Percentiles rank a stretch among this genome's conserved stretches.
phyloP scores from a whole-genome alignment of 2,113 vertebrate genomes.

The Cygnus buccinator region DNA sequence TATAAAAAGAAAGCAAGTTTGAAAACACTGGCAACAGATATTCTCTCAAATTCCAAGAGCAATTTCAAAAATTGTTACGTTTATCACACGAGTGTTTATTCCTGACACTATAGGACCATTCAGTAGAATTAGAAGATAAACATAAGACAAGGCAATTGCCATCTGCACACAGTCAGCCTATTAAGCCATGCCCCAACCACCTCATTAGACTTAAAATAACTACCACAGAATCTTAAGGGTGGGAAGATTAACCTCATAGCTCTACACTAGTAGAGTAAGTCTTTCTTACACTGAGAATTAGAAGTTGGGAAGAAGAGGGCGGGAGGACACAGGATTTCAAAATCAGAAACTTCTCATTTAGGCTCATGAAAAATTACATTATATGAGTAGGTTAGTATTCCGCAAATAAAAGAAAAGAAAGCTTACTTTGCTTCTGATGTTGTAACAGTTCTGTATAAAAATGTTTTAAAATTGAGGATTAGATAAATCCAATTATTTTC shows the following conservation, averaged over 20 bases:
- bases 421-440: not conserved
- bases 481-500: constrained; percentile 44
- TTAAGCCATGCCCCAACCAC: constrained; percentile 64
- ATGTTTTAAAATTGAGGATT: not conserved
- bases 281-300: not conserved
- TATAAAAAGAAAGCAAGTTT: not conserved
- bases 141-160: constrained; percentile 42
- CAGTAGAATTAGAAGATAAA: constrained; percentile 49
- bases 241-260: constrained; percentile 50
- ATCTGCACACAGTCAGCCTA: constrained; percentile 57
- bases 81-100: constrained; percentile 19
- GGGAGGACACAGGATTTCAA: not conserved
- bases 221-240: constrained; percentile 45
- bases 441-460: not conserved
- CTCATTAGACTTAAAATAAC: constrained; percentile 73
- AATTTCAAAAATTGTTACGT: not conserved
- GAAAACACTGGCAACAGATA: not conserved
- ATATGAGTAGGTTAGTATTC: not conserved
- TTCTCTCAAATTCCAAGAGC: not conserved
- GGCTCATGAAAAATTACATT: not conserved
- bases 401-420: not conserved
- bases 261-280: not conserved
- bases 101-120: not conserved
- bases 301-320: not conserved
- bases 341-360: not conserved